A percentile compares a stretch with the other conserved stretches of the same genome.
Conservation (phyloP, 2,888 invertebrate genomes). For the Chesias legatella region DNA sequence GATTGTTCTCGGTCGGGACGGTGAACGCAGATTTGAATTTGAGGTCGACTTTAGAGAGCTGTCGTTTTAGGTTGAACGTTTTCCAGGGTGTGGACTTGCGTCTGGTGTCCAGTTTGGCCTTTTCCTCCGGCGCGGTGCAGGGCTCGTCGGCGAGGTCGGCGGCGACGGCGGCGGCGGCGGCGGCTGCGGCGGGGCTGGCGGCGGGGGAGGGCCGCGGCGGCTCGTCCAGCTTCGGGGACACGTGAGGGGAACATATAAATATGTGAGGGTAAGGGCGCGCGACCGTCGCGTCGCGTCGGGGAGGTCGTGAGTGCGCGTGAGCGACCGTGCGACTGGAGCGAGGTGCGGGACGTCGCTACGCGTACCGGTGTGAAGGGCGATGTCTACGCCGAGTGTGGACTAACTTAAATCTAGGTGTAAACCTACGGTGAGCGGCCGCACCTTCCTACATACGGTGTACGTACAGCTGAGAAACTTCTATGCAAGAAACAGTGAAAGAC, state of each 20-base stretch:
- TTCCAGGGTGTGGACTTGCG: slow-evolving; percentile 87
- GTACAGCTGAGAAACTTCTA: slow-evolving; percentile 29
- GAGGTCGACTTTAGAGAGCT: slow-evolving; percentile 88
- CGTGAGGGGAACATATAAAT: slow-evolving; percentile 58
- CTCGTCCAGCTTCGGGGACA: slow-evolving; percentile 62
- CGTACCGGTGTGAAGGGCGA: slow-evolving; percentile 16
- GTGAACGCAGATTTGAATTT: slow-evolving; percentile 85
- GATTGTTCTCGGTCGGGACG: slow-evolving; percentile 63
- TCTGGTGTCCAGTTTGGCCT: slow-evolving; percentile 67
- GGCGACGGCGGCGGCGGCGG: slow-evolving; percentile 33
- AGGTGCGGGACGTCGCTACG: slow-evolving; percentile 26
- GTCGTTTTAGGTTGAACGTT: slow-evolving; percentile 89
- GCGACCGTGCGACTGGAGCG: slow-evolving; percentile 16
- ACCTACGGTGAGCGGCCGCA: slow-evolving; percentile 26
- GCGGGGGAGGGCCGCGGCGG: slow-evolving; percentile 30
- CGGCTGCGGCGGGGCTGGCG: slow-evolving; percentile 33
- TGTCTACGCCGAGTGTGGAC: slow-evolving; percentile 25
- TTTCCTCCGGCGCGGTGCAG: slow-evolving; percentile 43
- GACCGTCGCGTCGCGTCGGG: slow-evolving; percentile 27
- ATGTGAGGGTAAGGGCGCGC: slow-evolving; percentile 38
- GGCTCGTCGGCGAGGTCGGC: slow-evolving; percentile 30
- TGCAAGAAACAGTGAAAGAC: slow-evolving; percentile 41
- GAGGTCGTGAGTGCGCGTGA: no score
- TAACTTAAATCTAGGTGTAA: slow-evolving; percentile 21
- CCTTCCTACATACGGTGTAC: slow-evolving; percentile 14